Conservation (phyloP, 2,888 invertebrate species). For the Macrostomum cliftonense region DNA sequence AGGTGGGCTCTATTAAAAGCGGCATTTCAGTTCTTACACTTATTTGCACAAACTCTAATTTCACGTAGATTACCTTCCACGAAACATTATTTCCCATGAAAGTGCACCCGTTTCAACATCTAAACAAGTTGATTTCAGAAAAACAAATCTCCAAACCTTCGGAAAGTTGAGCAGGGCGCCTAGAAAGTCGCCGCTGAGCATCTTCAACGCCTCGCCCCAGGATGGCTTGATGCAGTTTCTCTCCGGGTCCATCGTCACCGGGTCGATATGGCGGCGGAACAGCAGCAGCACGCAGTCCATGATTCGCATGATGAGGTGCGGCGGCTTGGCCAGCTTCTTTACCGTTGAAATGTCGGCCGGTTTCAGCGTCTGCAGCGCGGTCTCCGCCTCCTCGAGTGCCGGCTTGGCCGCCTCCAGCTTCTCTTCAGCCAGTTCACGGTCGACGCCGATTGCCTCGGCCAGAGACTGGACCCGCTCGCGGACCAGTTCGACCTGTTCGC, state of each 20-base stretch:
- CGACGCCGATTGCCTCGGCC: slow-evolving; percentile 32
- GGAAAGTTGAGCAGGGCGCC: slow-evolving; percentile 69
- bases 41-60: too few relatives aligned
- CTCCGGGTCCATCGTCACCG: slow-evolving; percentile 26
- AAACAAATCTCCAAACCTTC: slow-evolving; percentile 15
- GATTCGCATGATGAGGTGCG: slow-evolving; percentile 37
- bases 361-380: slow-evolving; percentile 41
- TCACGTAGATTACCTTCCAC: too few relatives aligned
- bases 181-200: slow-evolving; percentile 32
- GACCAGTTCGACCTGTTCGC: slow-evolving; percentile 36
- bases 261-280: slow-evolving; percentile 26
- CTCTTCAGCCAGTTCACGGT: slow-evolving; percentile 26
- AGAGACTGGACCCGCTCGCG: slow-evolving; percentile 38
- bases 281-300: slow-evolving; percentile 36
- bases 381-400: slow-evolving; percentile 37
- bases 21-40: too few relatives aligned
- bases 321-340: slow-evolving; percentile 33
- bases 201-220: slow-evolving; percentile 34
- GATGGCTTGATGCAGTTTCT: slow-evolving; percentile 29
- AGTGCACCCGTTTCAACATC: too few relatives aligned
- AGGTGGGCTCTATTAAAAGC: too few relatives aligned
- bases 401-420: slow-evolving; percentile 33
- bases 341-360: slow-evolving; percentile 36
- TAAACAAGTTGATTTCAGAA: too few relatives aligned
- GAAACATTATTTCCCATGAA: too few relatives aligned